phyloP scores from a whole-genome alignment of 2,113 vertebrate genomes.

The Pseudorectes ferrugineus region DNA sequence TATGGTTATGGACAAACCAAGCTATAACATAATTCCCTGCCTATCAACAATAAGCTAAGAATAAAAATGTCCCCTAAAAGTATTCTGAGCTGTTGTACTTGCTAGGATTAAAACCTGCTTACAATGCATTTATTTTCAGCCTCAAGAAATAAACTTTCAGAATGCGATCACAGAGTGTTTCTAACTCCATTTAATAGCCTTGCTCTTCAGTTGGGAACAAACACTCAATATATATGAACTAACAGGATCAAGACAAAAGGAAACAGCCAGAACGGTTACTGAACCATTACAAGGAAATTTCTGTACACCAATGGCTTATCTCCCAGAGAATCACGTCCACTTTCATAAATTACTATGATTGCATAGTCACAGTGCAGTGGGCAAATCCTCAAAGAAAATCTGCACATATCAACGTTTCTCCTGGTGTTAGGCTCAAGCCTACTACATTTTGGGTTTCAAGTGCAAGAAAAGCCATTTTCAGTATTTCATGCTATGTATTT shows the following conservation, averaged over 20 bases:
- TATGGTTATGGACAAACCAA: background rate
- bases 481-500: background rate
- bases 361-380: background rate
- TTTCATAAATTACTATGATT: background rate
- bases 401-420: fast-evolving
- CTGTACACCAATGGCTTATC: background rate
- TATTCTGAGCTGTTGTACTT: background rate
- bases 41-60: background rate
- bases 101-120: background rate
- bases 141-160: background rate
- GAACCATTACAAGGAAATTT: background rate
- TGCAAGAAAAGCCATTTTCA: background rate
- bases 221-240: background rate
- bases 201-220: background rate
- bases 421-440: background rate
- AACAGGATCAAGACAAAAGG: background rate
- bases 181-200: background rate
- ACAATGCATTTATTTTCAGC: background rate
- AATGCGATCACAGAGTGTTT: background rate
- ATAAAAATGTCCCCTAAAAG: background rate
- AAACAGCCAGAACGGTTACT: background rate
- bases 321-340: background rate
- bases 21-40: background rate
- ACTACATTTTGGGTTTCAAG: background rate
- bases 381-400: background rate